Conservation (phyloP, 2,888 invertebrate species). For the Eucera pruinosa region DNA sequence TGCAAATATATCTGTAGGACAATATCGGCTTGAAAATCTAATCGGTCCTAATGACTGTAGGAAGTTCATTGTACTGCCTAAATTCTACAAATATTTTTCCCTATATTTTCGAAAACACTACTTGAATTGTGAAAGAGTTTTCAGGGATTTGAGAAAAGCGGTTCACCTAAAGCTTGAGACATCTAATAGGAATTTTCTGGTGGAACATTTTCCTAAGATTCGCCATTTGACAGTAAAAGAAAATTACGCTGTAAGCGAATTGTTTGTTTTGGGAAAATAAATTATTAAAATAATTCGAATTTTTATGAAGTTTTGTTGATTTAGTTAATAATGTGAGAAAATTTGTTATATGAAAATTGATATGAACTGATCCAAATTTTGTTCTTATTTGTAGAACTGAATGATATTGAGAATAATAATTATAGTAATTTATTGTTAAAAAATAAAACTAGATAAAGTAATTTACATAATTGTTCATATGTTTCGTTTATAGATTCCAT, state of each 20-base stretch:
- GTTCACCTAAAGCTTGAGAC: background rate
- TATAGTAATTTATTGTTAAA: no score
- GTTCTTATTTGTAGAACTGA: no score
- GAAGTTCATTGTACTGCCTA: conserved; percentile 43
- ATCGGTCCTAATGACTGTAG: conserved; percentile 74
- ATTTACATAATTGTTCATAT: no score
- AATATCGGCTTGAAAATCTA: conserved; percentile 65
- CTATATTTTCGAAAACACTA: conserved; percentile 79
- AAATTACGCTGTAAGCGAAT: background rate
- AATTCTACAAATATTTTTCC: conserved; percentile 83
- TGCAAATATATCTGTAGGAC: conserved; percentile 57
- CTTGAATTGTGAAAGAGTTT: conserved; percentile 26
- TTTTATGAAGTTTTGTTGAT: no score
- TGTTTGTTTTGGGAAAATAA: background rate
- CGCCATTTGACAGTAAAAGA: background rate
- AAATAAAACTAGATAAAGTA: no score
- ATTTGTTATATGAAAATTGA: no score
- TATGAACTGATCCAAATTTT: no score
- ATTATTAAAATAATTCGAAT: no score
- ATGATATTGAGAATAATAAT: no score
- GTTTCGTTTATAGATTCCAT: no score
- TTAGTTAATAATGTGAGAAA: no score
- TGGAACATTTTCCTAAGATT: conserved; percentile 14
- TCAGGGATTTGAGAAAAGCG: background rate
- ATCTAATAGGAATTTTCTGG: conserved; percentile 28